Conservation (phyloP, 2,888 invertebrate genomes). For the Acanthopleura granulata region DNA sequence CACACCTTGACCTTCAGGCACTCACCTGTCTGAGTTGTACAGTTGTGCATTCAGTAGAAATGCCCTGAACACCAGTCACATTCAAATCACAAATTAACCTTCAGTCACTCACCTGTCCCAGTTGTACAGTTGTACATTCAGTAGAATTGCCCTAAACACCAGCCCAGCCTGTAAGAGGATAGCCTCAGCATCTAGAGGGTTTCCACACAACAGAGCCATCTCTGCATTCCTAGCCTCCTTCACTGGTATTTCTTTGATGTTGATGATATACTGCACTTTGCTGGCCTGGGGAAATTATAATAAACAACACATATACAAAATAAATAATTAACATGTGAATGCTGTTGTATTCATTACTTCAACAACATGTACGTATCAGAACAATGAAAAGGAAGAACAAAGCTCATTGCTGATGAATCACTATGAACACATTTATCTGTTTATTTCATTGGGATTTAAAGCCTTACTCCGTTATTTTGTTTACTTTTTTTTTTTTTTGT, state of each 20-base stretch:
- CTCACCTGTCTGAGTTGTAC: conserved; percentile 17
- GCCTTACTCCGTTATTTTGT: too few relatives aligned
- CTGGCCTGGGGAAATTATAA: conserved; percentile 65
- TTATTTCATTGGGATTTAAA: too few relatives aligned
- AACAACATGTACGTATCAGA: too few relatives aligned
- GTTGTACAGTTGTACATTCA: conserved; percentile 79
- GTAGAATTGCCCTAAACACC: conserved; percentile 79
- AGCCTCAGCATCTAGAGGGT: conserved; percentile 79
- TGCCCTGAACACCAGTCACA: too few relatives aligned
- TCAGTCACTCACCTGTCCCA: conserved; percentile 77
- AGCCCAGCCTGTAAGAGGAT: conserved; percentile 78
- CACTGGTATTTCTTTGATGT: conserved; percentile 69
- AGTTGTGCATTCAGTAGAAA: neutral
- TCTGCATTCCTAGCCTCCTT: conserved; percentile 77
- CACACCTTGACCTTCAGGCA: too few relatives aligned
- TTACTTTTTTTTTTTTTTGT: too few relatives aligned
- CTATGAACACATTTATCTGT: too few relatives aligned
- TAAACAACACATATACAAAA: conserved; percentile 6
- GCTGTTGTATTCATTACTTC: too few relatives aligned
- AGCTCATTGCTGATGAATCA: too few relatives aligned
- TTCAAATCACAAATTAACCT: neutral
- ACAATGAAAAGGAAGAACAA: too few relatives aligned
- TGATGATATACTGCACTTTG: conserved; percentile 70
- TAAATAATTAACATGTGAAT: too few relatives aligned
- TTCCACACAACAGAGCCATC: conserved; percentile 79